These are phyloP conservation scores for Caenorhabditis angaria DNA, from an alignment of 2,888 invertebrate species.

Conservation along the genomic window DNA sequence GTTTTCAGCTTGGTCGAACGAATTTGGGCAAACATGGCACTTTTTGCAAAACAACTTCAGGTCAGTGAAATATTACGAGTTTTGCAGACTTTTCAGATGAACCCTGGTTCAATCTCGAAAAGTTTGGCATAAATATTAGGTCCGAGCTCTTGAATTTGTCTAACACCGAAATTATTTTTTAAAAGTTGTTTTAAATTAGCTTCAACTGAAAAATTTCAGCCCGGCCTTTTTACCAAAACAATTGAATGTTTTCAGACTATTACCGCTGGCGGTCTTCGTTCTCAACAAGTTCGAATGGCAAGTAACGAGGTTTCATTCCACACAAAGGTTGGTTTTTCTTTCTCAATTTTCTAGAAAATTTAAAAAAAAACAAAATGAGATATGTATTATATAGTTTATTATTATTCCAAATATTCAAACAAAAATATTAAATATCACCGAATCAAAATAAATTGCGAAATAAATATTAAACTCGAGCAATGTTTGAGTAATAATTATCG, in stretches of 20 bases:
- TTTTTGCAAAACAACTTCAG: constrained; percentile 32
- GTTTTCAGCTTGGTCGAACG: constrained; percentile 28
- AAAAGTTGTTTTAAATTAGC: too few relatives aligned
- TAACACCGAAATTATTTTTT: too few relatives aligned
- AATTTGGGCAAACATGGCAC: constrained; percentile 27
- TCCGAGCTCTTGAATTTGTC: too few relatives aligned
- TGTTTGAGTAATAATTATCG: not conserved
- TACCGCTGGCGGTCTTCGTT: constrained; percentile 19
- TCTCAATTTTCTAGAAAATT: too few relatives aligned
- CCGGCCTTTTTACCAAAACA: too few relatives aligned
- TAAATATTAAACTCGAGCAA: not conserved
- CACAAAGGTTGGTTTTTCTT: constrained; percentile 47
- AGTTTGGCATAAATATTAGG: too few relatives aligned
- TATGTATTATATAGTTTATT: not conserved
- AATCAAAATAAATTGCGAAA: not conserved
- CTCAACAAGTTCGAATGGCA: constrained; percentile 42
- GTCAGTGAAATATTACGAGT: not conserved
- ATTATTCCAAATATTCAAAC: not conserved
- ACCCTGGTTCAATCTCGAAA: too few relatives aligned
- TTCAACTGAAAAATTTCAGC: constrained; percentile 2
- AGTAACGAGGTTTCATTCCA: constrained; percentile 66
- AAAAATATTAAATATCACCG: not conserved
- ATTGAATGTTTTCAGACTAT: constrained; percentile 11
- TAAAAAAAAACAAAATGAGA: not conserved
- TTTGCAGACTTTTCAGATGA: too few relatives aligned